These are phyloP conservation scores for Diplodus puntazzo DNA, from an alignment of 2,797 vertebrate species.

Conservation along the genomic window DNA sequence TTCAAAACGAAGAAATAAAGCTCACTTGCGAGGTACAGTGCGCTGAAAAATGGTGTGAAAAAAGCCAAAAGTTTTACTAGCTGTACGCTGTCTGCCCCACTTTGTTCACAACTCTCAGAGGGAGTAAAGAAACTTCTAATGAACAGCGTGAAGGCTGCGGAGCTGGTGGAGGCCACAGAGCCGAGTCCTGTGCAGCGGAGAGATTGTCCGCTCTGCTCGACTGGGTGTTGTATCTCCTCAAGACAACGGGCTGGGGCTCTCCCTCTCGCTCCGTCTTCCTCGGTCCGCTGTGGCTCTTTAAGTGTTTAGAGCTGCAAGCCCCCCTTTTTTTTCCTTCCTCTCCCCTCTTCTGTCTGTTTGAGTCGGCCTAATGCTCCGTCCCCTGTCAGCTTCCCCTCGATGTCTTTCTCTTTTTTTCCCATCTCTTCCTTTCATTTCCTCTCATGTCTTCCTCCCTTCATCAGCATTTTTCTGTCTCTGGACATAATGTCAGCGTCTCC, in stretches of 20 bases:
- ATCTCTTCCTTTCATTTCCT: slow-evolving; percentile 51
- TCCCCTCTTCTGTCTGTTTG: slow-evolving; percentile 42
- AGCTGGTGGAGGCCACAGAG: slow-evolving; percentile 32
- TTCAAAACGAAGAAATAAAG: slow-evolving; percentile 29
- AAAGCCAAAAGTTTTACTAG: slow-evolving; percentile 11
- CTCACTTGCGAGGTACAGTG: slow-evolving; percentile 7
- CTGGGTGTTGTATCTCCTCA: slow-evolving; percentile 59
- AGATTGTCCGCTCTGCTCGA: slow-evolving; percentile 58
- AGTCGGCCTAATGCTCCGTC: slow-evolving; percentile 53
- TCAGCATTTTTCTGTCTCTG: slow-evolving; percentile 54
- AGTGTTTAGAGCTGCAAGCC: slow-evolving; percentile 60
- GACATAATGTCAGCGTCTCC: slow-evolving; percentile 49
- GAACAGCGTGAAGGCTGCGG: slow-evolving; percentile 38
- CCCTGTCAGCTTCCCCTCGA: slow-evolving; percentile 45
- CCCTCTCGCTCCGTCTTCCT: slow-evolving; percentile 31
- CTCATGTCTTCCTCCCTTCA: slow-evolving; percentile 46
- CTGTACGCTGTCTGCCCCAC: neutral
- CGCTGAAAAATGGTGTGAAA: neutral
- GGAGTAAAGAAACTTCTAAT: slow-evolving; percentile 45
- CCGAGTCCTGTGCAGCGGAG: slow-evolving; percentile 34
- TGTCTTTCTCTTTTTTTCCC: slow-evolving; percentile 1
- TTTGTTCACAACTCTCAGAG: slow-evolving; percentile 27
- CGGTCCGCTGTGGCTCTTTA: slow-evolving; percentile 47
- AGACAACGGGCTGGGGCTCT: slow-evolving; percentile 56
- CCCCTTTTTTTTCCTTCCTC: slow-evolving; percentile 31